Evolutionary conservation across 2,797 vertebrate genomes (phyloP), one percentile per base, ranked within the genome.

Genomic region (Sebastiscus albofasciatus): DNA sequence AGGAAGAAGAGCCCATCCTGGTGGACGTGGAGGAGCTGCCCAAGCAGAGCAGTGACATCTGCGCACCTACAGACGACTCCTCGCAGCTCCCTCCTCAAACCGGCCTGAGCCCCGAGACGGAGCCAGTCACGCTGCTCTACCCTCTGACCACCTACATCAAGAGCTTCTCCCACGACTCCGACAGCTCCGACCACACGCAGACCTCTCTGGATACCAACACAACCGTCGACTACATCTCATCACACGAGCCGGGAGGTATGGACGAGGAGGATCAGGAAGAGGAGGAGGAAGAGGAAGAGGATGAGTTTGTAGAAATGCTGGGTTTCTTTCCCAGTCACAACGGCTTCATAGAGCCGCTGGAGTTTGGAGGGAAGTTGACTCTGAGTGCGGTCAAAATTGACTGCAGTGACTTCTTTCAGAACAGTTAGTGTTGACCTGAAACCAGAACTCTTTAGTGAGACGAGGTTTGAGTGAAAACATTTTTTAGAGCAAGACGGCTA

Each of bases 311-410:
- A 1, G 80, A 80, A 2, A 68, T 82, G 59, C 49, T 79, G 2
- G 58, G 36, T 14, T 95, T 95, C 80, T 89, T 94, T 54, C 92
- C 94, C 33, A 92, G 88, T 70, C 81, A 76, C 24, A 92, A 0
- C 79, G 83, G 85, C 64, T 95, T 89, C 13, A 75, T 65, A 0
- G 93, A 92, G 0, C 78, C 95, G 0, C 12, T 81, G 13, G 64
- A 82, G 4, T 78, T 58, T 0, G 86, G 85, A 9, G 96, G 96
- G 36, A 97, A 88, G 14, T 87, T 99, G 18, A 98, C 96, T 10
- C 74, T 99, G 84, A 97, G 97, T 0, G 58, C 75, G 0, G 95
- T 99, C 29, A 97, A 94, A 85, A 96, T 99, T 4, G 92, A 93
- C 87, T 93, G 95, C 58, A 90, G 90, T 62, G 88, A 95, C 33